Evolutionary conservation across 2,888 invertebrate genomes (phyloP).

Genomic region (Microctonus aethiopoides): DNA sequence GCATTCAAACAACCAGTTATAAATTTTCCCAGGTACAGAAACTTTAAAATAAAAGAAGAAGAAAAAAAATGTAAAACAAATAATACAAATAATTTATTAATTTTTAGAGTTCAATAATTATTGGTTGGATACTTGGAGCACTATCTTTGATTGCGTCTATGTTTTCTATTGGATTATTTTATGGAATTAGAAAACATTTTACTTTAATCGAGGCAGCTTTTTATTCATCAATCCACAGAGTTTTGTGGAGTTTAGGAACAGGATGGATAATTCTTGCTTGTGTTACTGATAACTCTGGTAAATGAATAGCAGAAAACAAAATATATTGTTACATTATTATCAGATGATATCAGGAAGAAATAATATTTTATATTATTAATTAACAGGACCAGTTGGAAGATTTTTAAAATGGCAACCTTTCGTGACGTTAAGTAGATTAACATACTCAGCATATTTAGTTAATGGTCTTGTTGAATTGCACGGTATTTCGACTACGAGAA

Average conservation of each 20-base stretch:
- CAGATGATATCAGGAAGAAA: no score
- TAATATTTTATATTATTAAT: not conserved
- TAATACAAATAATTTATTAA: not conserved
- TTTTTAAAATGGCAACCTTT: constrained; percentile 74
- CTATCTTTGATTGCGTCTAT: constrained; percentile 69
- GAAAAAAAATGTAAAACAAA: not conserved
- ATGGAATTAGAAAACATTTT: constrained; percentile 72
- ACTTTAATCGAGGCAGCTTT: constrained; percentile 73
- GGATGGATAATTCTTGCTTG: constrained; percentile 75
- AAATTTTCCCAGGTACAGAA: constrained; percentile 68
- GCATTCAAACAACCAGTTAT: constrained; percentile 70
- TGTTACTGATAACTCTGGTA: constrained; percentile 75
- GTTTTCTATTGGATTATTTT: constrained; percentile 75
- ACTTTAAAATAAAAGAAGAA: constrained; percentile 9
- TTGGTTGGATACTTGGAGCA: constrained; percentile 51
- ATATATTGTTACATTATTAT: not conserved
- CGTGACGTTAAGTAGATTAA: constrained; percentile 76
- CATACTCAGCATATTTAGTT: constrained; percentile 79
- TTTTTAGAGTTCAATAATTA: constrained; percentile 50
- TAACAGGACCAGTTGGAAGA: constrained; percentile 70
- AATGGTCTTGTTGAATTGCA: constrained; percentile 79
- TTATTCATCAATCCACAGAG: constrained; percentile 75
- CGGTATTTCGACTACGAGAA: constrained; percentile 72
- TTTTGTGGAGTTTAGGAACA: constrained; percentile 76
- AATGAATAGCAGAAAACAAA: constrained; percentile 19